Base-by-base conservation (phyloP, 37 sponge, comb jelly and placozoan genomes). In the Cliona cf. orientalis region DNA sequence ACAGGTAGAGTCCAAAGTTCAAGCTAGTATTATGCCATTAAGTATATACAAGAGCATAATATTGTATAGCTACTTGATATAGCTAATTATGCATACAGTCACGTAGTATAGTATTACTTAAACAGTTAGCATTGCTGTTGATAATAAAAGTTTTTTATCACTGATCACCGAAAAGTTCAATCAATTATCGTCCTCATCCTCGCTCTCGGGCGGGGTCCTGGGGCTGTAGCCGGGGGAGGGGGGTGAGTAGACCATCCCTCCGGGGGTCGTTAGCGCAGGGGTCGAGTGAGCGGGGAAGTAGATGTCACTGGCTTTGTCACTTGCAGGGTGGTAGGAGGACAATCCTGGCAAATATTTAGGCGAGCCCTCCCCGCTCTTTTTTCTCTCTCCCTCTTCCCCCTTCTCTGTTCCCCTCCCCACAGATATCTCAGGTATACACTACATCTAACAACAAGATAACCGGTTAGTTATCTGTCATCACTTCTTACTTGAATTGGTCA, bases 261-360 rank as follows among this genome's bases (percentile, higher is more conserved):
- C 76, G 42, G 93, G 69, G 34, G 96, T 90, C 0, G 93, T 76
- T 56, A 77, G 81, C 42, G 67, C 70, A 5, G 91, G 84, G 32
- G 84, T 90, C 22, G 98, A 92, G 43, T 84, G 78, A 19, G 95
- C 82, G 6, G 93, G 89, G 26, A 84, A 71, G 69, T 92, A 92
- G 63, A 76, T 14, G 53, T 49, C 53, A 19, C 70, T 41, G 70
- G 43, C 36, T 66, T 32, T n/a, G n/a, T n/a, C n/a, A 94, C 76
- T 72, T 4, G 99, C 90, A 19, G 90, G 84, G 41, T 96, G 86
- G 19, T 94, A 94, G 19, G 86, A 70, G 66, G 79, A 72, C 32
- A 95, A 87, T 98, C 22, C 90, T 98, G 61, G 96, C 99, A 57
- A 98, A 98, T 94, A 98, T 98, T 81, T 96, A 98, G 42, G 87